Evolutionary conservation across 2,113 vertebrate genomes (phyloP).

Genomic region (Barnardius zonarius): DNA sequence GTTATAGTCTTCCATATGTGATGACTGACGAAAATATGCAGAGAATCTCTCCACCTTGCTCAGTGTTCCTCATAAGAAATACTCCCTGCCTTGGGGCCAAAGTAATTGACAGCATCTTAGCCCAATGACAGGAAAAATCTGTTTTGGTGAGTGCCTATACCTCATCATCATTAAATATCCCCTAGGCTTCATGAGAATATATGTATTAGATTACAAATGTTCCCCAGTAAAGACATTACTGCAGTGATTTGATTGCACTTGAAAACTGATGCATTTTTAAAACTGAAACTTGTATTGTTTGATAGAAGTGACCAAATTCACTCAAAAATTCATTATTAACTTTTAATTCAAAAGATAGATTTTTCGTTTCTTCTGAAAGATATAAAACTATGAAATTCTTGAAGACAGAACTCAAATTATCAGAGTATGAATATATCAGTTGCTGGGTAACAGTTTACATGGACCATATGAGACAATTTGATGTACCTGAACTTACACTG

Average conservation of each 20-base stretch:
- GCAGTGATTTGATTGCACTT: not conserved
- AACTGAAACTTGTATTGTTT: not conserved
- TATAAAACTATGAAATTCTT: not conserved
- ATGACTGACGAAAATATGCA: not conserved
- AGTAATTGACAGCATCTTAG: not conserved
- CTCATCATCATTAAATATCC: conserved; percentile 31
- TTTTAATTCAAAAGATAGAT: not conserved
- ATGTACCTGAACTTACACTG: not conserved
- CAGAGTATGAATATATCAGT: not conserved
- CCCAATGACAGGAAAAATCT: conserved; percentile 34
- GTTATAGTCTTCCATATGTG: not conserved
- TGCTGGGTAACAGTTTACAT: not conserved
- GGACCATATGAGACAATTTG: not conserved
- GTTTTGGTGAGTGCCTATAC: conserved; percentile 17
- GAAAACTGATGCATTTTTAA: not conserved
- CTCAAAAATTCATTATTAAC: not conserved
- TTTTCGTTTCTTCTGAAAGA: not conserved
- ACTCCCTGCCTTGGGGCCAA: not conserved
- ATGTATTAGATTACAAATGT: not conserved
- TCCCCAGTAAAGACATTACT: not conserved
- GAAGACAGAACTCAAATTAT: not conserved
- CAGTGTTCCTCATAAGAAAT: not conserved
- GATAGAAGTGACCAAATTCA: not conserved
- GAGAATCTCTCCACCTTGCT: not conserved
- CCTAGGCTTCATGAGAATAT: conserved; percentile 21